Conservation (phyloP, 92 coral and sea anemone genomes). For the Isaurus tuberculatus region DNA sequence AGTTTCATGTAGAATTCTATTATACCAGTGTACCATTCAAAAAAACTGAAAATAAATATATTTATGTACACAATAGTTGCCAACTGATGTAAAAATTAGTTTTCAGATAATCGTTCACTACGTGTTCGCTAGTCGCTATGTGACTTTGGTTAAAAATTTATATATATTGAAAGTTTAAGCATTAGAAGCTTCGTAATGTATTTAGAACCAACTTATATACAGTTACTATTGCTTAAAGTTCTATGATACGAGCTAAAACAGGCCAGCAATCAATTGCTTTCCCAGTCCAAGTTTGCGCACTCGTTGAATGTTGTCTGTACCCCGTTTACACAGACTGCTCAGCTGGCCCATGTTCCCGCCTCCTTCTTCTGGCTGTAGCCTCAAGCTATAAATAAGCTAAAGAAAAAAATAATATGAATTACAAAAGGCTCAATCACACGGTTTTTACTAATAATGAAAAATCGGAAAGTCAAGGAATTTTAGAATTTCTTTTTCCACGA, state of each 20-base stretch:
- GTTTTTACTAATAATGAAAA: too few relatives aligned
- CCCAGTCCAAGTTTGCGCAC: conserved; percentile 81
- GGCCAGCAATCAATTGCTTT: conserved; percentile 77
- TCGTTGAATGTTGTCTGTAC: conserved; percentile 81
- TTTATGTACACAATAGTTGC: too few relatives aligned
- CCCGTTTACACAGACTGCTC: conserved; percentile 78
- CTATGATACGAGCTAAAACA: conserved; percentile 53
- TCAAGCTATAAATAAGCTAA: conserved; percentile 76
- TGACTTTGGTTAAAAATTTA: not conserved
- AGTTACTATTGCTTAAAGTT: not conserved
- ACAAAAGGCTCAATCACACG: too few relatives aligned
- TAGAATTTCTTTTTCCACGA: too few relatives aligned
- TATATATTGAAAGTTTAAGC: not conserved
- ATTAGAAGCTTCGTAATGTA: not conserved
- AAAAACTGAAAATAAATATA: too few relatives aligned
- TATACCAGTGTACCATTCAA: too few relatives aligned
- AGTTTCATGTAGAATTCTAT: too few relatives aligned
- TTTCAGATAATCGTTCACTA: too few relatives aligned
- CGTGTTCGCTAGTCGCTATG: too few relatives aligned
- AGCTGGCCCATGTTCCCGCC: conserved; percentile 54
- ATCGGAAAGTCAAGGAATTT: too few relatives aligned
- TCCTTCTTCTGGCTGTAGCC: conserved; percentile 49
- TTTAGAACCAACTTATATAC: not conserved
- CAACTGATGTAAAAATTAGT: too few relatives aligned
- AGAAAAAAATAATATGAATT: too few relatives aligned